phyloP scores from a whole-genome alignment of 2,113 vertebrate genomes.

The Zonotrichia leucophrys region DNA sequence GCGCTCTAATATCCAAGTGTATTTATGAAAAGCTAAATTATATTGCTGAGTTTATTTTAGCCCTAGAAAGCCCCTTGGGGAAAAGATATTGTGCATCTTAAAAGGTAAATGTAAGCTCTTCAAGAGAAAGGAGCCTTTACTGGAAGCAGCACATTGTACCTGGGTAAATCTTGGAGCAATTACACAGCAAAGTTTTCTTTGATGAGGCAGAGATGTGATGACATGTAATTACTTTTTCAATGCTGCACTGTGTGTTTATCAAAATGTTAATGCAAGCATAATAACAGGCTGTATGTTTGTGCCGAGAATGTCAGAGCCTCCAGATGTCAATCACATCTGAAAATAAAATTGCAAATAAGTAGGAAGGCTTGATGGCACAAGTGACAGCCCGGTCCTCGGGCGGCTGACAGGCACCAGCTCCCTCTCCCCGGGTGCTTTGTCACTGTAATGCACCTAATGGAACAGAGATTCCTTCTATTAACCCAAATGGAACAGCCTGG shows the following conservation, averaged over 20 bases:
- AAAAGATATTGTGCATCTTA: conserved; percentile 73
- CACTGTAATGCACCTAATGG: conserved; percentile 69
- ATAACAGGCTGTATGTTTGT: conserved; percentile 91
- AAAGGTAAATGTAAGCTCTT: conserved; percentile 76
- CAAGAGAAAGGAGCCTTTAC: conserved; percentile 51
- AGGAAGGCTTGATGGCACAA: conserved; percentile 78
- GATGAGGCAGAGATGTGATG: conserved; percentile 87
- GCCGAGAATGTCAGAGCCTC: conserved; percentile 89
- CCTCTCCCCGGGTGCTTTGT: conserved; percentile 37
- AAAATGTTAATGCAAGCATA: conserved; percentile 99
- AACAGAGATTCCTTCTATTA: conserved; percentile 53
- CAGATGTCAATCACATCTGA: conserved; percentile 90
- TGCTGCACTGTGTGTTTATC: conserved; percentile 93
- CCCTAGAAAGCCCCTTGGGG: conserved; percentile 64
- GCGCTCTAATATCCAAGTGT: conserved; percentile 62
- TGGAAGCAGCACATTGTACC: conserved; percentile 66
- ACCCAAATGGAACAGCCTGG: conserved; percentile 26
- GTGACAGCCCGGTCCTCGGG: conserved; percentile 46
- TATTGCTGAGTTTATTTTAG: conserved; percentile 74
- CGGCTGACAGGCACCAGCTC: conserved; percentile 74
- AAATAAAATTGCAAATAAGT: conserved; percentile 93
- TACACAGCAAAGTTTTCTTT: conserved; percentile 80
- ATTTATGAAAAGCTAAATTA: conserved; percentile 80
- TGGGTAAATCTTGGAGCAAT: conserved; percentile 80
- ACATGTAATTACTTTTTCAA: conserved; percentile 97